Percentiles rank a stretch among this genome's conserved stretches.
Evolutionary conservation across 2,113 vertebrate genomes (phyloP).

Genomic region (Ibidorhyncha struthersii): DNA sequence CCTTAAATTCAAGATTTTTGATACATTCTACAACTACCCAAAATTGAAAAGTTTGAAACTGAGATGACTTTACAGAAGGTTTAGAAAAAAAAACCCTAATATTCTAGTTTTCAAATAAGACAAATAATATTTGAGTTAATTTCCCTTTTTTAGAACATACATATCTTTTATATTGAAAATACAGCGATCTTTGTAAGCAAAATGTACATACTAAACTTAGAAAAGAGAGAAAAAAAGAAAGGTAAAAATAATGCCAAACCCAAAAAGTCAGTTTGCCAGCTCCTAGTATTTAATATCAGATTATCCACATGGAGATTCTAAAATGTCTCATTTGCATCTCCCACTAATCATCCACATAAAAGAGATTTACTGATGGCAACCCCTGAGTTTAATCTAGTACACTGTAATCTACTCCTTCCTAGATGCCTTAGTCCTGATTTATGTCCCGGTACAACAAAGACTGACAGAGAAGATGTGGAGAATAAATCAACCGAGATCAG

Average conservation of each 20-base stretch:
- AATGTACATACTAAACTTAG: neutral
- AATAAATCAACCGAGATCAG: neutral
- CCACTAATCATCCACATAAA: neutral
- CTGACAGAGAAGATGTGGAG: neutral
- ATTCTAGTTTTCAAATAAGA: neutral
- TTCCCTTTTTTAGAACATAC: neutral
- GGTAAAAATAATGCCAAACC: neutral
- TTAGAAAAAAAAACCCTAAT: neutral
- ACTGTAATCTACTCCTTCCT: neutral
- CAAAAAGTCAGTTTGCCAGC: neutral
- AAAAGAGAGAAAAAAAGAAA: neutral
- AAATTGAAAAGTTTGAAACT: neutral
- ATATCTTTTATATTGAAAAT: neutral
- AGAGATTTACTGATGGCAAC: neutral
- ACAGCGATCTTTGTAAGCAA: neutral
- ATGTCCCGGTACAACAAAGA: neutral
- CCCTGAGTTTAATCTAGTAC: neutral
- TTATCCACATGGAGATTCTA: neutral
- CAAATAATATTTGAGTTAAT: neutral
- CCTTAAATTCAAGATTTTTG: neutral
- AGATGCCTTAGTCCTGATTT: neutral
- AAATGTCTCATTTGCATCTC: neutral
- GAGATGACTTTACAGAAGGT: neutral
- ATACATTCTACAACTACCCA: neutral
- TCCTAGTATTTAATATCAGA: neutral